These are phyloP conservation scores for Sphinx pinastri DNA, from an alignment of 2,888 invertebrate species.

Conservation along the genomic window DNA sequence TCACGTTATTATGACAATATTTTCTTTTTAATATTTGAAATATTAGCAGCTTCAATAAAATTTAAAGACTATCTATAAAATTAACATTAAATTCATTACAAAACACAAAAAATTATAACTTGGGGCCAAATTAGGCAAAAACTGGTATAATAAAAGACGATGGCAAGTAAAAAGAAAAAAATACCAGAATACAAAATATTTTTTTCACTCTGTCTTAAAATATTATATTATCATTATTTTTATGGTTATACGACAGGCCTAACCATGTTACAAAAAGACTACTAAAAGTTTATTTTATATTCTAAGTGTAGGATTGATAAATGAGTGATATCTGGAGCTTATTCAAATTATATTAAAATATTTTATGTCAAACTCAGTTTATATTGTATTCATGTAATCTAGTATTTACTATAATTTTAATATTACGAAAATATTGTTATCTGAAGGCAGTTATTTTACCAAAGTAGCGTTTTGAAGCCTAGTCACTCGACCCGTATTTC, in stretches of 20 bases:
- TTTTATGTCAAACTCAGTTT: not conserved
- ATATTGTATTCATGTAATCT: not conserved
- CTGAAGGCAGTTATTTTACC: slow-evolving; percentile 23
- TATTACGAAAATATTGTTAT: slow-evolving; percentile 8
- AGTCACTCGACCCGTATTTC: slow-evolving; percentile 46
- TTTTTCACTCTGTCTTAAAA: not conserved
- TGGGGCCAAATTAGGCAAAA: not conserved
- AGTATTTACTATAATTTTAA: slow-evolving; percentile 4
- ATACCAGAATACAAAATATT: not conserved
- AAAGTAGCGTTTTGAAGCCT: slow-evolving; percentile 34
- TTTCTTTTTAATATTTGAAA: not conserved
- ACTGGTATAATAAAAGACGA: not conserved
- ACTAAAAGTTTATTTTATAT: not conserved
- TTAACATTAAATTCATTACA: not conserved
- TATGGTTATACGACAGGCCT: not conserved
- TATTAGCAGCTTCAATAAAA: not conserved
- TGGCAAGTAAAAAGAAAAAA: not conserved
- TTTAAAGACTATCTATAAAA: not conserved
- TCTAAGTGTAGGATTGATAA: not conserved
- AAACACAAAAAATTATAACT: not conserved
- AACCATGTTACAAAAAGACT: not conserved
- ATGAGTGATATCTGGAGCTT: slow-evolving; percentile 3
- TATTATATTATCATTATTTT: no score
- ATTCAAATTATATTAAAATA: slow-evolving; percentile 3
- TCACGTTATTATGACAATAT: not conserved